Conservation (phyloP, 2,888 invertebrate species). For the Blastobasis lacticolella region DNA sequence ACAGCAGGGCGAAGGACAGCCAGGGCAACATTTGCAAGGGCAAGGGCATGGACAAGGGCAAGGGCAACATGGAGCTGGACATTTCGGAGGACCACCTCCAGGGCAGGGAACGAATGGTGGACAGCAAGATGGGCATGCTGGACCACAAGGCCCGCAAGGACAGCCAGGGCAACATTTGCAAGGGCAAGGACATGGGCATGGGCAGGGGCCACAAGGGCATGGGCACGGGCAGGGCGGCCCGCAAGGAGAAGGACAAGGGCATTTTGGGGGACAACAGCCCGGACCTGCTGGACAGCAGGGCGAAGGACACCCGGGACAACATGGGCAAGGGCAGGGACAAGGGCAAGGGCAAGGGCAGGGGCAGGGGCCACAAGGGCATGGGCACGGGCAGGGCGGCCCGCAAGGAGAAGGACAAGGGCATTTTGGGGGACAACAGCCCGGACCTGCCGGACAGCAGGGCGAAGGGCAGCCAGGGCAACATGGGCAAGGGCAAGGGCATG, state of each 20-base stretch:
- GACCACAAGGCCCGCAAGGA: too few species aligned
- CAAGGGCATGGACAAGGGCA: slow-evolving; percentile 20
- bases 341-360: slow-evolving; percentile 38
- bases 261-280: too few species aligned
- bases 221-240: background rate
- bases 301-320: background rate
- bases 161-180: background rate
- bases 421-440: too few species aligned
- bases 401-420: background rate
- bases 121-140: too few species aligned
- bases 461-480: background rate
- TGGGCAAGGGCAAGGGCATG: slow-evolving; percentile 33
- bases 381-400: slow-evolving; percentile 7
- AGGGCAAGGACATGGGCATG: slow-evolving; percentile 15
- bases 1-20: too few species aligned
- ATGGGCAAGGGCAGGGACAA: slow-evolving; percentile 22
- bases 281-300: background rate
- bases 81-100: too few species aligned
- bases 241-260: background rate
- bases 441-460: background rate
- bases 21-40: slow-evolving; percentile 11
- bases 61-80: slow-evolving; percentile 1
- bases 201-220: background rate
- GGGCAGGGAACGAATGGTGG: too few species aligned
- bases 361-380: slow-evolving; percentile 17